Base-by-base conservation (phyloP, 2,797 vertebrate genomes). In the Lutjanus campechanus region DNA sequence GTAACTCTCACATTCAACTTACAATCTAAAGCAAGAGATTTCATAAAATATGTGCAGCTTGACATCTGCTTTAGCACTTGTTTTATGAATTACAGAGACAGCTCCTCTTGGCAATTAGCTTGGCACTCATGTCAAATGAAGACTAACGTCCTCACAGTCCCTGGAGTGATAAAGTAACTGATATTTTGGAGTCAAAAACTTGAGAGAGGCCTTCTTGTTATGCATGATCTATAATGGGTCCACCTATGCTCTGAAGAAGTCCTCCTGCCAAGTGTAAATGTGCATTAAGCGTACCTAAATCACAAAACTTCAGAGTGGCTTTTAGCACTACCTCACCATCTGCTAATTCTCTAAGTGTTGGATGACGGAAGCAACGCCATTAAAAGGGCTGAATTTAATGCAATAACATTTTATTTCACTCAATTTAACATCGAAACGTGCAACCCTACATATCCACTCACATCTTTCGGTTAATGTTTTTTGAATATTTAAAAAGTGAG, bases 271-370 rank as follows among this genome's bases (percentile, higher is more conserved):
- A 92, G 82, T 69, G 55, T 58, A 84, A 89, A 90, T 88, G 89
- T 85, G 82, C 87, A 83, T 86, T 86, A 85, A 74, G 79, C 29
- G 4, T 64, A 79, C 77, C 84, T 75, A 82, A 85, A 91, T 90
- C 81, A 82, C 60, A 70, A 54, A 71, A 81, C 58, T 77, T 92
- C 76, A 76, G 44, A 77, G 59, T 66, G 77, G 84, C 76, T 89
- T 87, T 90, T 64, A 89, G 85, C 72, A 73, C 79, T 81, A 77
- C 73, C 54, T 88, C 76, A 69, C 80, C 84, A 84, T 87, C 85
- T 89, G 85, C 81, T 91, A 80, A 88, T 85, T 87, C 74, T 90
- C 66, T 76, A 85, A 88, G 86, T 85, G 88, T 84, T 89, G 69
- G 69, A 85, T 54, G 77, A 86, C 74, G 51, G 71, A 87, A 79